Conservation (phyloP, 2,888 invertebrate genomes). For the Cryptocephalus moraei region DNA sequence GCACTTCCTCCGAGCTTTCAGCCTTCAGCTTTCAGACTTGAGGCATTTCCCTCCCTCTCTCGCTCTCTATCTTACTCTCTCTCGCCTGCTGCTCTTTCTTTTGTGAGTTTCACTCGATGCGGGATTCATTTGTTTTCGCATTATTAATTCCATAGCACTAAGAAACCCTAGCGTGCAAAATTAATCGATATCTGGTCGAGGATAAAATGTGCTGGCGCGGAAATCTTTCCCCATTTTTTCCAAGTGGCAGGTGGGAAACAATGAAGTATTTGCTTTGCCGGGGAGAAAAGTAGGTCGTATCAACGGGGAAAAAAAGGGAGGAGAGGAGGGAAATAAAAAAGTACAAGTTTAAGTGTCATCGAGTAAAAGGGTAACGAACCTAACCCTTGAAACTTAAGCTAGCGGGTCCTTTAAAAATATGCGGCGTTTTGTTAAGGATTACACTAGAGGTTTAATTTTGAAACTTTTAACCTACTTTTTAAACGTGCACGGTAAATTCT, state of each 20-base stretch:
- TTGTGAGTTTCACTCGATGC: no score
- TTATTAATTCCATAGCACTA: no score
- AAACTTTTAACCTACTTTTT: background rate
- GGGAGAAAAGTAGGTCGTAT: slow-evolving; percentile 3
- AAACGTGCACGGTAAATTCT: background rate
- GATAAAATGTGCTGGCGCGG: slow-evolving; percentile 1
- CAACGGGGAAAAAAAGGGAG: no score
- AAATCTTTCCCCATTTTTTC: slow-evolving; percentile 6
- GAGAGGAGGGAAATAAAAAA: background rate
- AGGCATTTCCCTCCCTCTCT: no score
- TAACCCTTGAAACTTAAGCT: slow-evolving; percentile 6
- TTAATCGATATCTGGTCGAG: background rate
- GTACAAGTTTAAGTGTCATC: slow-evolving; percentile 5
- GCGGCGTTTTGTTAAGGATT: background rate
- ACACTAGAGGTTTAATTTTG: background rate
- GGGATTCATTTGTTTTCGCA: no score
- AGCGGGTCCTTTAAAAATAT: background rate
- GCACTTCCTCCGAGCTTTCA: no score
- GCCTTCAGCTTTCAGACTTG: no score
- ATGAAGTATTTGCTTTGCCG: slow-evolving; percentile 6
- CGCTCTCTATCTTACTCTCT: no score
- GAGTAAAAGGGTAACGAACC: slow-evolving; percentile 10
- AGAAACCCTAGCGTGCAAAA: background rate
- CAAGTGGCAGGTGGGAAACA: slow-evolving; percentile 6
- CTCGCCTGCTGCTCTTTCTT: no score